Base-by-base conservation (phyloP, 2,888 invertebrate species). In the Meloe dianella region DNA sequence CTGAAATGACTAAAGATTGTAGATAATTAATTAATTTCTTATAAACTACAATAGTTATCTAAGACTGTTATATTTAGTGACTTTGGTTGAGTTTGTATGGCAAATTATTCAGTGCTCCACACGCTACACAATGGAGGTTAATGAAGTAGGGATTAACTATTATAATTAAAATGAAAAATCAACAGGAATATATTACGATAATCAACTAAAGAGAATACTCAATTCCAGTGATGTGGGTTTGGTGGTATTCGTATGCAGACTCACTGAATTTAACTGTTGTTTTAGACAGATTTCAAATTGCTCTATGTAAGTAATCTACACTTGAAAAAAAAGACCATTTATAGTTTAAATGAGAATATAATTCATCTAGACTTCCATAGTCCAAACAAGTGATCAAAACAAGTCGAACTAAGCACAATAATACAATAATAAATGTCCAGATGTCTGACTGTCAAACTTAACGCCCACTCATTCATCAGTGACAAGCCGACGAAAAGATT, bases 401-500 rank as follows among this genome's bases (percentile, higher is more conserved):
- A 54, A 54, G 54, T 27, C 24, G n/a, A 54, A 54, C 54, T 54
- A 27, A 54, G 27, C 51, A 24, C 59, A 38, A 59, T 38, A 59
- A 29, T 38, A 60, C 60, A 38, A 60, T 32, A 32, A 51, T 57
- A 57, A 63, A 63, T 57, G 64, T 56, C 60, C 60, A 60, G 38
- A 60, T 41, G 29, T 63, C 24, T 24, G 47, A 51, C 51, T 61
- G 66, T 47, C 62, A 66, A 54, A 62, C 38, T 62, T 57, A 65
- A 61, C 60, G 51, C 27, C 57, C 24, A 24, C 29, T 17, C 27
- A 65, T 65, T 57, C 65, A 58, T 61, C 62, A 61, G 63, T 66
- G 63, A 66, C 60, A 66, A 67, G 63, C 61, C 67, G 64, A 64
- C 60, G 60, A 61, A 67, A 54, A 60, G 66, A 63, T 66, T 63